Conservation (phyloP, 2,113 vertebrate genomes). For the Oxygymnocypris stewartii region DNA sequence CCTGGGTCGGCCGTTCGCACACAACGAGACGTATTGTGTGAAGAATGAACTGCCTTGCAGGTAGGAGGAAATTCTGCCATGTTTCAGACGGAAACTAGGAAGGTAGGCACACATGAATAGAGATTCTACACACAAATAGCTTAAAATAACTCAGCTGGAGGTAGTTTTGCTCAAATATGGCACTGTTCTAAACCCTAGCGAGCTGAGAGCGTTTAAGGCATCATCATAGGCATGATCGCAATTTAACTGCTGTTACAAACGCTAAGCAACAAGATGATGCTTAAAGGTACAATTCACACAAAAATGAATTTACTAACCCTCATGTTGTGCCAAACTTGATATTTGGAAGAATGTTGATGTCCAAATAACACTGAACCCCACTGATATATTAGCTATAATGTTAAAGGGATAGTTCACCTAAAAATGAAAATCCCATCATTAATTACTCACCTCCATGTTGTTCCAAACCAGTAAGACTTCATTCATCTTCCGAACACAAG, state of each 20-base stretch:
- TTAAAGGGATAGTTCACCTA: no score
- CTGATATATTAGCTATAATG: no score
- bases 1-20: background rate
- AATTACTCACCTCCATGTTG: no score
- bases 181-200: background rate
- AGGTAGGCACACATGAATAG: background rate
- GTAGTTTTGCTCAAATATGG: background rate
- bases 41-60: constrained; percentile 16
- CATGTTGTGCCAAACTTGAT: background rate
- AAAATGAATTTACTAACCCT: background rate
- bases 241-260: background rate
- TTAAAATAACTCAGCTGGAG: background rate
- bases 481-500: no score
- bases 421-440: no score
- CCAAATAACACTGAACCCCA: no score
- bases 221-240: background rate
- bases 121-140: background rate
- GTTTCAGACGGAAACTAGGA: background rate
- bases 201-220: background rate
- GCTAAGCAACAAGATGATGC: background rate
- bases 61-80: background rate
- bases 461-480: no score
- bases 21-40: background rate
- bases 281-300: background rate
- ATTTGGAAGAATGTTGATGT: no score